Conservation (phyloP, 2,888 invertebrate species). For the Eupsilia transversa region DNA sequence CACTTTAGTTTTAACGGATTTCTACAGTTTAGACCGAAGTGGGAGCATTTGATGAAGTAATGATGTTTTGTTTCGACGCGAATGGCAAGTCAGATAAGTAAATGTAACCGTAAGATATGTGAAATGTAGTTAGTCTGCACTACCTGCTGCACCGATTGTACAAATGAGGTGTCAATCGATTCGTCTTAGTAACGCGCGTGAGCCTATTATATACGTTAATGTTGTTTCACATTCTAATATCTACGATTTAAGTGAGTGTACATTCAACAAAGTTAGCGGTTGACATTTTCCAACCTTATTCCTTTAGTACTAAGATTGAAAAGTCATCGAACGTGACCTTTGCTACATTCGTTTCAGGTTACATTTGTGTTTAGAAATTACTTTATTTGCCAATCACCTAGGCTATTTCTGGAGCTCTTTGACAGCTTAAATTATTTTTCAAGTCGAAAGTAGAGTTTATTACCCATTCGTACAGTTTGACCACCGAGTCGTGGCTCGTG, state of each 20-base stretch:
- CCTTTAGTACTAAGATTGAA: neutral
- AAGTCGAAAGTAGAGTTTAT: no score
- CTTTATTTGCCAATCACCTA: conserved; percentile 3
- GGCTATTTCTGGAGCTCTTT: neutral
- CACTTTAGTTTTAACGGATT: no score
- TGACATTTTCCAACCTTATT: neutral
- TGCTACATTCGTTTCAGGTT: neutral
- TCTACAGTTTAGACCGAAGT: neutral
- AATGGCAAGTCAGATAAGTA: neutral
- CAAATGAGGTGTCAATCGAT: conserved; percentile 50
- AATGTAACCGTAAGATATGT: conserved; percentile 20
- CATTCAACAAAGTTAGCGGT: neutral
- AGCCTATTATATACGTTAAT: conserved; percentile 23
- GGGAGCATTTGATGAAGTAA: neutral
- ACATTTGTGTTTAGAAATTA: conserved; percentile 3
- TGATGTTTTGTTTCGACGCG: neutral
- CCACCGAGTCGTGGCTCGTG: no score
- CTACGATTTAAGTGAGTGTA: neutral
- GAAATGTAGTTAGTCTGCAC: conserved; percentile 19
- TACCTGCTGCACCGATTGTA: conserved; percentile 32
- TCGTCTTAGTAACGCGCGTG: conserved; percentile 38
- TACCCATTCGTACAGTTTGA: no score
- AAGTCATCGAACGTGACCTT: neutral
- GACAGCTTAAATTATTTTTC: neutral
- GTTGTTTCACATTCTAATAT: conserved; percentile 26